phyloP scores from a whole-genome alignment of 2,888 invertebrate species.

The Gastrophysa polygoni region DNA sequence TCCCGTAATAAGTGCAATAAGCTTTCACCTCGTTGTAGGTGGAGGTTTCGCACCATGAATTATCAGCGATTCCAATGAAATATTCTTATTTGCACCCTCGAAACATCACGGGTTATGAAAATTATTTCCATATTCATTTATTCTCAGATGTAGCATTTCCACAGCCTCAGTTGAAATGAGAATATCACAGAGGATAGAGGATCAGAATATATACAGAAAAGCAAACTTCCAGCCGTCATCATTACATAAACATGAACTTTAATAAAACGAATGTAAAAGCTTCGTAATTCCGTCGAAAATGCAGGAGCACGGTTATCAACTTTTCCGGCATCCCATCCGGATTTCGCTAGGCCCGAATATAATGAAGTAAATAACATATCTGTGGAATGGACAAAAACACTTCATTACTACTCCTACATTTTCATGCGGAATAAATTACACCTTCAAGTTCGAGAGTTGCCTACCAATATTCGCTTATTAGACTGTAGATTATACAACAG shows the following conservation, averaged over 20 bases:
- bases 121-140: neutral
- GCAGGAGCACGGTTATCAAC: neutral
- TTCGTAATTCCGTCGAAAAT: neutral
- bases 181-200: neutral
- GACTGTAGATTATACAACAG: too few species aligned
- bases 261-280: conserved; percentile 1
- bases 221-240: neutral
- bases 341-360: neutral
- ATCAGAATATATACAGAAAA: neutral
- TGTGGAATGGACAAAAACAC: neutral
- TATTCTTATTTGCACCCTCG: too few species aligned
- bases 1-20: too few species aligned
- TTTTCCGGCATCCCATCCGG: neutral
- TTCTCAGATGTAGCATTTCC: neutral
- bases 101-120: too few species aligned
- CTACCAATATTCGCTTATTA: too few species aligned
- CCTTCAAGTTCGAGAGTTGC: too few species aligned
- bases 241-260: neutral
- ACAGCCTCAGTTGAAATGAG: neutral
- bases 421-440: too few species aligned
- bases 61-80: too few species aligned
- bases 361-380: neutral
- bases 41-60: too few species aligned
- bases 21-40: too few species aligned
- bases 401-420: too few species aligned